Evolutionary conservation across 1,140 invertebrate genomes (phyloP).

Genomic region (Heliothis virescens): DNA sequence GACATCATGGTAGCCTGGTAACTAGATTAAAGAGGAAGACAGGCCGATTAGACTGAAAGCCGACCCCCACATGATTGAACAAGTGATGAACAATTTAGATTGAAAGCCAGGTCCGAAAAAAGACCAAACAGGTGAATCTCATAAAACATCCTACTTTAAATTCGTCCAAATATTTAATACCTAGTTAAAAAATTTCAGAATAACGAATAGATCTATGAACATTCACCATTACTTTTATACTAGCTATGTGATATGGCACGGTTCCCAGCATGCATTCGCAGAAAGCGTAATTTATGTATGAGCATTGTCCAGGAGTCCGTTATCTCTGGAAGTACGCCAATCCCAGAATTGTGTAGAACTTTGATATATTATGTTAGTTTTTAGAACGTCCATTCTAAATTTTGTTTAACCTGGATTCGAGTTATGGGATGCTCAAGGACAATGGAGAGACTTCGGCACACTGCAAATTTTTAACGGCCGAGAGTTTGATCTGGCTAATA

Average conservation of each 20-base stretch:
- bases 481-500: too few species aligned
- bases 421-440: background rate
- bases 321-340: slow-evolving; percentile 57
- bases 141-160: background rate
- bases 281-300: slow-evolving; percentile 63
- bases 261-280: slow-evolving; percentile 60
- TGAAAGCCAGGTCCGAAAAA: too few species aligned
- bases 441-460: too few species aligned
- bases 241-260: slow-evolving; percentile 51
- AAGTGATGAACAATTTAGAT: too few species aligned
- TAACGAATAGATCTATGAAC: slow-evolving; percentile 1
- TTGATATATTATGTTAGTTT: background rate
- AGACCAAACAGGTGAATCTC: too few species aligned
- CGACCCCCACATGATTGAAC: too few species aligned
- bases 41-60: too few species aligned
- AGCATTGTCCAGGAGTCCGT: slow-evolving; percentile 55
- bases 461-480: too few species aligned
- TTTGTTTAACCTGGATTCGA: background rate
- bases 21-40: too few species aligned
- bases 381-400: background rate
- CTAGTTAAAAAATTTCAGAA: slow-evolving; percentile 3
- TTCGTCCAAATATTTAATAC: slow-evolving; percentile 3
- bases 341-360: slow-evolving; percentile 44
- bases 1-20: too few species aligned
- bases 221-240: slow-evolving; percentile 23